phyloP scores from a whole-genome alignment of 30 jellyfish, hydroid and myxozoan species.

The Phacellophora camtschatica region DNA sequence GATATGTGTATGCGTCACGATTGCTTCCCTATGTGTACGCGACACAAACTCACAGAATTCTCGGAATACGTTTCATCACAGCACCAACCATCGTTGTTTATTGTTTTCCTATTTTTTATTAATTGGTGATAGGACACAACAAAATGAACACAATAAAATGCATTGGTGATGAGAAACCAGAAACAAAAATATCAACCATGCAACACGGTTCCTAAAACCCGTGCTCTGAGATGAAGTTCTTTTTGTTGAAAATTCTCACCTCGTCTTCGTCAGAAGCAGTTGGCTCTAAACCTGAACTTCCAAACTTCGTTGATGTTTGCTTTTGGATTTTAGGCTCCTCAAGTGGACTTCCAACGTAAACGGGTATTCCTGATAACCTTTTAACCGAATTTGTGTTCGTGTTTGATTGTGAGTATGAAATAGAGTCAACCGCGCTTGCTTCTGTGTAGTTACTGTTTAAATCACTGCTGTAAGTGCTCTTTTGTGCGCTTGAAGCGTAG shows the following conservation, averaged over 20 bases:
- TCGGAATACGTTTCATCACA: neutral
- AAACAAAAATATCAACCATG: no score
- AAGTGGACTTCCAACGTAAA: neutral
- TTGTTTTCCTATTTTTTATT: no score
- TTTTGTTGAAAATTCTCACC: neutral
- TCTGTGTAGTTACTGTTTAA: constrained; percentile 1
- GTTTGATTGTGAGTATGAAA: constrained; percentile 9
- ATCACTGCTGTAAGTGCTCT: neutral
- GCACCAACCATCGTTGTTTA: neutral
- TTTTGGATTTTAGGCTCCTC: constrained; percentile 6
- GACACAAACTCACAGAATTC: no score
- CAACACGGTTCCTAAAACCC: no score
- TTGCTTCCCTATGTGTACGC: no score
- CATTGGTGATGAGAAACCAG: no score
- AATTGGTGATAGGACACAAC: no score
- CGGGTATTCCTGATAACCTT: constrained; percentile 30
- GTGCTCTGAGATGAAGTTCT: no score
- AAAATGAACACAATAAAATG: no score
- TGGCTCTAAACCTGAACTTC: neutral
- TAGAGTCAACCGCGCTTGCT: constrained; percentile 28
- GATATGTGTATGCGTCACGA: no score
- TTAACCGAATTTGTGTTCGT: neutral
- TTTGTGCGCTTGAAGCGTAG: constrained; percentile 2
- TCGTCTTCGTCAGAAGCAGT: constrained; percentile 16
- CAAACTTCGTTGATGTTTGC: neutral